A percentile compares a stretch with the other conserved stretches of the same genome.
These are phyloP conservation scores for Aurelia sp. DNA, from an alignment of 30 jellyfish, hydroid and myxozoan genomes.

Conservation along the genomic window DNA sequence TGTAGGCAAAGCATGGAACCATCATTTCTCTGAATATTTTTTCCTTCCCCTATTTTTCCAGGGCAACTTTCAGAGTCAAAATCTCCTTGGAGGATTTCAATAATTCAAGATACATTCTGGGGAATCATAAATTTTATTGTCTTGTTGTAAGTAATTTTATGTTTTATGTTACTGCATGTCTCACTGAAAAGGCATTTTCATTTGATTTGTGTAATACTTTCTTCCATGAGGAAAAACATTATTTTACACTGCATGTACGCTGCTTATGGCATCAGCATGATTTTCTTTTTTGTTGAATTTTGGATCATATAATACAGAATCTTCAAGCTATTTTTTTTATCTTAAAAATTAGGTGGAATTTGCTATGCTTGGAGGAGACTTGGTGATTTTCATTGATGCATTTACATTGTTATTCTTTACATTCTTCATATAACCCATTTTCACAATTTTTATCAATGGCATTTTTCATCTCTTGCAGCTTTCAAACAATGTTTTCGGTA, in stretches of 20 bases:
- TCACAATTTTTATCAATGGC: not conserved
- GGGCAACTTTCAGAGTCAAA: slow-evolving; percentile 69
- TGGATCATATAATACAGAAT: no score
- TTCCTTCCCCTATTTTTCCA: not conserved
- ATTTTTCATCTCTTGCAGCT: slow-evolving; percentile 38
- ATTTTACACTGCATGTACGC: not conserved
- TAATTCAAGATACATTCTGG: slow-evolving; percentile 79
- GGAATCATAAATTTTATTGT: slow-evolving; percentile 75
- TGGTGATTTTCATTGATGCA: not conserved
- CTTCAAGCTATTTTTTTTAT: no score
- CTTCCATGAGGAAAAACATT: not conserved
- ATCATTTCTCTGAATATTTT: not conserved
- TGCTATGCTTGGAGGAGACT: not conserved
- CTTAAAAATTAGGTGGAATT: no score
- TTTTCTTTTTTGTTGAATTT: no score
- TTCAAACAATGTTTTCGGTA: slow-evolving; percentile 85
- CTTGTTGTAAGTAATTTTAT: slow-evolving; percentile 66
- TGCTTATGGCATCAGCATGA: no score
- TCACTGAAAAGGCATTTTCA: not conserved
- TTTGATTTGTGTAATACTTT: not conserved
- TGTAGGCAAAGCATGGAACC: not conserved
- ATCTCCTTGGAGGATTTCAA: slow-evolving; percentile 89
- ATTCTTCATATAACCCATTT: no score
- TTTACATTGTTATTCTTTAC: no score
- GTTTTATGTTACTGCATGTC: not conserved